Percentiles rank a stretch among this genome's conserved stretches.
Evolutionary conservation across 2,113 vertebrate genomes (phyloP).

Genomic region (Oryzias javanicus): DNA sequence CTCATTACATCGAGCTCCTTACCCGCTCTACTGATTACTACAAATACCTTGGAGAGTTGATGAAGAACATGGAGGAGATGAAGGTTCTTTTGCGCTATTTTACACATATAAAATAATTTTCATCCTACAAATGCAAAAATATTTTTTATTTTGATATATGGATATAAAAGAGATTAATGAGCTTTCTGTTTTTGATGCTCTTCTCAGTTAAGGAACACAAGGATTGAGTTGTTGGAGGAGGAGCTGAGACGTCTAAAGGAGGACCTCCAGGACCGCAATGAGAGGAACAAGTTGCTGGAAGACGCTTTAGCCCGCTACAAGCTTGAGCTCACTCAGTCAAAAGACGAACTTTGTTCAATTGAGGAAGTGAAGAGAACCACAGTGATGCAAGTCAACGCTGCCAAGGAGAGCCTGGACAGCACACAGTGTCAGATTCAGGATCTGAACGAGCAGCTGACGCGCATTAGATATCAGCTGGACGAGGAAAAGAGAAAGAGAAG

Average conservation of each 20-base stretch:
- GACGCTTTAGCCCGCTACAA: constrained; percentile 84
- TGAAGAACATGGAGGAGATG: constrained; percentile 94
- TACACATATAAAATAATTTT: neutral
- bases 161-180: constrained; percentile 1
- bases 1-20: constrained; percentile 90
- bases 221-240: constrained; percentile 92
- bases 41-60: constrained; percentile 89
- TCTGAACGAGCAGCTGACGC: constrained; percentile 87
- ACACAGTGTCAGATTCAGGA: constrained; percentile 86
- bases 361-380: constrained; percentile 86
- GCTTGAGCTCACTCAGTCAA: constrained; percentile 83
- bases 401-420: constrained; percentile 86
- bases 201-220: constrained; percentile 90
- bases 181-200: constrained; percentile 15
- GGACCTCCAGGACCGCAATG: constrained; percentile 81
- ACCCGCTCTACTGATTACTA: constrained; percentile 92
- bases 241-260: constrained; percentile 87
- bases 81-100: constrained; percentile 79
- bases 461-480: constrained; percentile 86
- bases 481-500: constrained; percentile 92
- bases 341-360: constrained; percentile 82
- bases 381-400: constrained; percentile 77
- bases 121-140: neutral
- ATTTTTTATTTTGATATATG: neutral
- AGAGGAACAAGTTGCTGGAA: constrained; percentile 89